A percentile compares a stretch with the other conserved stretches of the same genome.
Conservation (phyloP, 2,888 invertebrate genomes). For the Alviniconcha strummeri region DNA sequence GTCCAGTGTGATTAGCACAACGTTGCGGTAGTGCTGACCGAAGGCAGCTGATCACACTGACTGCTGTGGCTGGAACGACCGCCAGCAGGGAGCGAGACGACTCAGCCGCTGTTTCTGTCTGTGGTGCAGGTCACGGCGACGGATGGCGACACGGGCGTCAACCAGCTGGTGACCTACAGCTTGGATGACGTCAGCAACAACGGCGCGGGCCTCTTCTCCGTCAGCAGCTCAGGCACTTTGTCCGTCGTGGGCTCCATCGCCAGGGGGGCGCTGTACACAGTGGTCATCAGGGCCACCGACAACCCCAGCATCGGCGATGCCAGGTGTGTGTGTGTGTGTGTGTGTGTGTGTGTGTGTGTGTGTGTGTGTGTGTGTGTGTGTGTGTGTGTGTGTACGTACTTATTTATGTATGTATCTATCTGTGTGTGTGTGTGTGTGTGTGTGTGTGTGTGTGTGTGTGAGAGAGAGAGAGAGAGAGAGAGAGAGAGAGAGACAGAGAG, state of each 20-base stretch:
- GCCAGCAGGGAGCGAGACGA: too few species aligned
- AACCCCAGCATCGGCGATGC: constrained; percentile 40
- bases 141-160: constrained; percentile 51
- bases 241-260: constrained; percentile 49
- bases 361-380: background rate
- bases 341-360: constrained; percentile 2
- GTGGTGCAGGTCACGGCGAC: constrained; percentile 50
- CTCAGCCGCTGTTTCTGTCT: too few species aligned
- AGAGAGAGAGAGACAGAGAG: too few species aligned
- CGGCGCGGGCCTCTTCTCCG: constrained; percentile 50
- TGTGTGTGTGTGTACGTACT: background rate
- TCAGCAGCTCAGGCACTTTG: constrained; percentile 43
- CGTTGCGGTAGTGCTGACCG: too few species aligned
- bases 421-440: background rate
- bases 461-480: too few species aligned
- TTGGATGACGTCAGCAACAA: constrained; percentile 53
- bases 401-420: background rate
- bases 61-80: too few species aligned
- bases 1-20: too few species aligned
- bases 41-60: too few species aligned
- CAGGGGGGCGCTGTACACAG: constrained; percentile 49
- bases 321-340: constrained; percentile 33
- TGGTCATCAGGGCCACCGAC: constrained; percentile 59
- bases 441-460: too few species aligned
- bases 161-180: constrained; percentile 52